Evolutionary conservation across 2,888 invertebrate species (phyloP).

Genomic region (Camponotus fellah): DNA sequence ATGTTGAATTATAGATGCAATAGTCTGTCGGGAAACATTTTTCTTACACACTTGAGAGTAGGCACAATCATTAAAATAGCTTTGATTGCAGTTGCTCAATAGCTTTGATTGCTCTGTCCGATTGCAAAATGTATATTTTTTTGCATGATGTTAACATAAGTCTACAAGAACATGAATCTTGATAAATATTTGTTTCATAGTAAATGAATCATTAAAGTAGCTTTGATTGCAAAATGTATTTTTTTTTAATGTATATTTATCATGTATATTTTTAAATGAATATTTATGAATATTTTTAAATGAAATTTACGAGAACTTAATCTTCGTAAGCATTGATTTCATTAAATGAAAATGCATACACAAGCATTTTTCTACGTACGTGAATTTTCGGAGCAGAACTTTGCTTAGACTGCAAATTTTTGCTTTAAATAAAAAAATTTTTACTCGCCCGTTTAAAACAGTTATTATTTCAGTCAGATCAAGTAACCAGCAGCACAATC

Average conservation of each 20-base stretch:
- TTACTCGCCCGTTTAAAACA: neutral
- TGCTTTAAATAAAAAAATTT: neutral
- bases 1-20: neutral
- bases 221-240: neutral
- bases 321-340: neutral
- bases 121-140: no score
- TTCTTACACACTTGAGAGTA: neutral
- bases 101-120: neutral
- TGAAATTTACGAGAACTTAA: neutral
- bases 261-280: neutral
- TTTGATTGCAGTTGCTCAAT: neutral
- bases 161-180: no score
- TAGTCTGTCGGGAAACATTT: neutral
- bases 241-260: no score
- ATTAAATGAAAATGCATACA: neutral
- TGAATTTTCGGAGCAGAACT: neutral
- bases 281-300: neutral
- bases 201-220: neutral
- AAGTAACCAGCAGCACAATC: slow-evolving; percentile 14
- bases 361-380: no score
- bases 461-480: neutral
- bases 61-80: neutral
- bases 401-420: neutral
- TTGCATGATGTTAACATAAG: no score
- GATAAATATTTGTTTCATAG: no score